Evolutionary conservation across 2,797 vertebrate genomes (phyloP).

Genomic region (Sarcoramphus papa): DNA sequence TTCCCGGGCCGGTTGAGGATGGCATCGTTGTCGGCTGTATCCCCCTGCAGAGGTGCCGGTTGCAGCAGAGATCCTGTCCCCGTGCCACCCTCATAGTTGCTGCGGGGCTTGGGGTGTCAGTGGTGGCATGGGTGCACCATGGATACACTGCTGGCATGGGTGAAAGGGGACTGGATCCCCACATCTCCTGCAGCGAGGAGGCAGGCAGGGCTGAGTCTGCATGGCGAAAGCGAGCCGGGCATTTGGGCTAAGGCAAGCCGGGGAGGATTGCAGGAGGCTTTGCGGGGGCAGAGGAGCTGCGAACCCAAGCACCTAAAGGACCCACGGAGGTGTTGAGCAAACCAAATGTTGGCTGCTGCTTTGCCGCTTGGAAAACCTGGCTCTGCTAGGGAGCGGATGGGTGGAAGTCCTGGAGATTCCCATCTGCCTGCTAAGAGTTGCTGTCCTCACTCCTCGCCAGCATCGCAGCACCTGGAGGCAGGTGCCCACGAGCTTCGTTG

Average conservation of each 20-base stretch:
- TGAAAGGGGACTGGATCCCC: neutral
- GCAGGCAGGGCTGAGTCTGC: neutral
- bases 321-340: neutral
- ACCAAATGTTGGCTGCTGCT: neutral
- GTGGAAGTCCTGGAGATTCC: neutral
- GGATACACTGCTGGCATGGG: neutral
- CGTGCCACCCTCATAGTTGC: neutral
- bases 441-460: neutral
- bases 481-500: accelerated
- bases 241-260: neutral
- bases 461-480: neutral
- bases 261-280: neutral
- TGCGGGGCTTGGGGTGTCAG: neutral
- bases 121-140: no score
- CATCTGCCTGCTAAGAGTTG: neutral
- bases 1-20: neutral
- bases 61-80: neutral
- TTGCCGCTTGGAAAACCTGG: neutral
- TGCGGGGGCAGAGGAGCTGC: neutral
- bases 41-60: neutral
- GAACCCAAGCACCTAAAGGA: neutral
- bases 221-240: accelerated
- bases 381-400: neutral
- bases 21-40: neutral
- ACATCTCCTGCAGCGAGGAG: neutral